Base-by-base conservation (phyloP, 2,797 vertebrate genomes). In the Linurgus olivaceus region DNA sequence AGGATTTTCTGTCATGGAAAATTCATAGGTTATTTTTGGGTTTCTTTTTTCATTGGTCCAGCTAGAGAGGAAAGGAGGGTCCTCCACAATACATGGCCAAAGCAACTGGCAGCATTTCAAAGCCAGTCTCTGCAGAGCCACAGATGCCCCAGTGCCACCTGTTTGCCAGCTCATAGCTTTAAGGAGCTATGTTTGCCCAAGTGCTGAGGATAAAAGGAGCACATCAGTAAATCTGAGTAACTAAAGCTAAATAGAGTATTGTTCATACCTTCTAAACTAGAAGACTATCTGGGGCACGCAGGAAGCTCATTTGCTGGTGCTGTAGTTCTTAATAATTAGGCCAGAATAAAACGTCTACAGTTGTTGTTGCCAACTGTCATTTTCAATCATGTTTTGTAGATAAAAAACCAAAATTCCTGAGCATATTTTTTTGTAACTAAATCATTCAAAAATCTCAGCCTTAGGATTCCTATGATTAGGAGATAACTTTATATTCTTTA, bases 1-100 rank as follows among this genome's bases (percentile, higher is more conserved):
- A 95, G 92, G 95, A 97, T 97, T 97, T 96, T 94, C 74, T 83
- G 78, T 97, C 90, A 97, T 93, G 96, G 96, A 97, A 97, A 93
- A 95, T 95, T 94, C 91, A 92, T 18, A 52, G 71, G 88, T 87
- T 95, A 96, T 93, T 96, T 94, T 90, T 51, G 89, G 28, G 67
- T 80, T 94, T 61, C 62, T 54, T 54, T 87, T 76, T 50, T 54
- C 55, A 91, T 90, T 91, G 86, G 93, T n/a, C 72, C 78, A 81
- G 65, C 65, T 48, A 37, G 23, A 77, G 8, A 37, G 13, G 68
- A 72, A 84, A 93, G 58, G 76, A 86, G 50, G 25, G 42, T 74
- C 72, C 74, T 67, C 24, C 14, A 45, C 48, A 87, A 35, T 1
- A 37, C 7, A 6, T 0, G 2, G 44, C n/a, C 68, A 88, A 80